Evolutionary conservation across 1,140 invertebrate species (phyloP).

Genomic region (Papilio aristodemus): DNA sequence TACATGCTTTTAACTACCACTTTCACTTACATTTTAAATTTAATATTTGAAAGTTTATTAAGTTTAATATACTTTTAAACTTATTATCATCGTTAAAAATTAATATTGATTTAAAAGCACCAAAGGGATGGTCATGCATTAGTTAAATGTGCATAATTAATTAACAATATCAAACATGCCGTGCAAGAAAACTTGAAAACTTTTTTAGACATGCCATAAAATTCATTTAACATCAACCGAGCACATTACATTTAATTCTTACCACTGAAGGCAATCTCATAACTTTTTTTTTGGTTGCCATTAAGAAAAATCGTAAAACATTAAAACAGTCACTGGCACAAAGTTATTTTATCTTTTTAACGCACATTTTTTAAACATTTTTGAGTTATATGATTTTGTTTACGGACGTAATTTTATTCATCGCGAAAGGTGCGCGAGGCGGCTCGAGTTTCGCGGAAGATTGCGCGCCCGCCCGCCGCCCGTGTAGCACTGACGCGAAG

Average conservation of each 20-base stretch:
- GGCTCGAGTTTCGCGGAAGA: constrained; percentile 37
- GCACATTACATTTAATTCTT: constrained; percentile 57
- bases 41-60: no score
- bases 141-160: neutral
- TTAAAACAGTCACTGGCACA: constrained; percentile 26
- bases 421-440: neutral
- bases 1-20: no score
- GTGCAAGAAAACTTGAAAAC: constrained; percentile 54
- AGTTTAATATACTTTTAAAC: no score
- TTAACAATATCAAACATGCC: constrained; percentile 19
- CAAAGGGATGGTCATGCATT: constrained; percentile 5
- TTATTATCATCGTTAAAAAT: neutral
- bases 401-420: neutral
- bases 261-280: constrained; percentile 74
- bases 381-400: neutral
- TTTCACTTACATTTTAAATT: no score
- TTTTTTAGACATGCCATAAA: constrained; percentile 66
- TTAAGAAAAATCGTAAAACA: constrained; percentile 37
- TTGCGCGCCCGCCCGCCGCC: constrained; percentile 40
- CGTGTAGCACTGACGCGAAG: constrained; percentile 46
- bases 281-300: constrained; percentile 74
- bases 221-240: constrained; percentile 46
- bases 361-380: constrained; percentile 8
- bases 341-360: neutral
- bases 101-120: neutral